Evolutionary conservation across 2,888 invertebrate genomes (phyloP).

Genomic region (Scelioninae gen. 2): DNA sequence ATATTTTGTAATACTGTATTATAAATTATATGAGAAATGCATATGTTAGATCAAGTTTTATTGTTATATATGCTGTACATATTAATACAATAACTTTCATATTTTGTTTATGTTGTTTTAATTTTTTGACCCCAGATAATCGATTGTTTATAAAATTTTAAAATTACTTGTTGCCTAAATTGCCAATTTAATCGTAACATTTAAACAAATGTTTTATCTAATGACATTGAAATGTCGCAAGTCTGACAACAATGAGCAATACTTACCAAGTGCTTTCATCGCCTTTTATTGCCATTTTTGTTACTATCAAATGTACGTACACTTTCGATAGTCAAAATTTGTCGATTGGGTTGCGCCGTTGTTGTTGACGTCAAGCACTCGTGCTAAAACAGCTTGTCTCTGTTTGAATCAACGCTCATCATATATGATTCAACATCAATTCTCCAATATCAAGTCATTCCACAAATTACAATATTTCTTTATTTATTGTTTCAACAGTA

Average conservation of each 20-base stretch:
- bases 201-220: too few species aligned
- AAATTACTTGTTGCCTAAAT: too few species aligned
- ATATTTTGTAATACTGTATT: too few species aligned
- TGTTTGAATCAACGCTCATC: slow-evolving; percentile 7
- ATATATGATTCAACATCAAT: background rate
- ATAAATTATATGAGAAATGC: too few species aligned
- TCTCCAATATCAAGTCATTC: slow-evolving; percentile 9
- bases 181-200: too few species aligned
- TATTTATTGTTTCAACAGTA: slow-evolving; percentile 1
- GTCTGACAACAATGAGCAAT: slow-evolving; percentile 19
- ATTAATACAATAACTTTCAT: too few species aligned
- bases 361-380: slow-evolving; percentile 1
- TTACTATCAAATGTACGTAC: background rate
- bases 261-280: slow-evolving; percentile 81
- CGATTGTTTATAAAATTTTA: too few species aligned
- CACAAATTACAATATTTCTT: background rate
- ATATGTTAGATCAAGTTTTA: too few species aligned
- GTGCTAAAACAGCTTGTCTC: slow-evolving; percentile 2
- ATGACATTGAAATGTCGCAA: too few species aligned
- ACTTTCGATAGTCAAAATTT: background rate
- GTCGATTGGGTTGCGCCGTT: slow-evolving; percentile 1
- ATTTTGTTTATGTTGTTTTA: too few species aligned
- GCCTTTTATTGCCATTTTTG: slow-evolving; percentile 79
- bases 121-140: too few species aligned
- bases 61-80: too few species aligned